Conservation (phyloP, 2,113 vertebrate species). For the Sceloporus tristichus region DNA sequence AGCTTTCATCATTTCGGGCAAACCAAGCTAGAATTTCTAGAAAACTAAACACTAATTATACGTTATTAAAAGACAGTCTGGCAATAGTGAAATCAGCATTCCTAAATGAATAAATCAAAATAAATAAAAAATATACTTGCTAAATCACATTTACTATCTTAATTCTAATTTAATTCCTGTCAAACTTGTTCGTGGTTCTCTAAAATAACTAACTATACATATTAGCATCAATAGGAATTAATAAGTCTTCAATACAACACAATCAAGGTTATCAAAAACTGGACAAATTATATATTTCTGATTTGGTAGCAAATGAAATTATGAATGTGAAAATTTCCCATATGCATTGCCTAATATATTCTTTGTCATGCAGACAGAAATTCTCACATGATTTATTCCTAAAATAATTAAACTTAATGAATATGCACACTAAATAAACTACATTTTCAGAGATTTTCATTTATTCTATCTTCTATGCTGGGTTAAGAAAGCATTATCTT, state of each 20-base stretch:
- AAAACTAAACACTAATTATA: slow-evolving; percentile 16
- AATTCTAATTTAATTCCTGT: not conserved
- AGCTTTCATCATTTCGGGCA: not conserved
- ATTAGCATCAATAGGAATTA: not conserved
- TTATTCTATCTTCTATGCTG: not conserved
- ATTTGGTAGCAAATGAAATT: not conserved
- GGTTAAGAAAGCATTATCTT: too few relatives aligned
- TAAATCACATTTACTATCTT: not conserved
- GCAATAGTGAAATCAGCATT: not conserved
- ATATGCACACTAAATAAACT: not conserved
- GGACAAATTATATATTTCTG: not conserved
- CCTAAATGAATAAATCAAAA: not conserved
- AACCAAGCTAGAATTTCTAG: not conserved
- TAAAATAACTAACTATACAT: not conserved
- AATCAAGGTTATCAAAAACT: slow-evolving; percentile 6
- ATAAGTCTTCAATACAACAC: not conserved
- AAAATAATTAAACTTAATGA: not conserved
- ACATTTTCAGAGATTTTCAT: not conserved
- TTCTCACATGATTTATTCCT: not conserved
- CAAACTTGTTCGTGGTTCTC: not conserved
- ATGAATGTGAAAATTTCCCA: not conserved
- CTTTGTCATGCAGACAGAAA: not conserved
- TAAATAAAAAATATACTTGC: too few relatives aligned
- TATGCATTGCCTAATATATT: too few relatives aligned
- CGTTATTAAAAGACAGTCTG: slow-evolving; percentile 10